Evolutionary conservation across 92 coral and sea anemone species (phyloP).

Genomic region (Chrysogorgia sp.): DNA sequence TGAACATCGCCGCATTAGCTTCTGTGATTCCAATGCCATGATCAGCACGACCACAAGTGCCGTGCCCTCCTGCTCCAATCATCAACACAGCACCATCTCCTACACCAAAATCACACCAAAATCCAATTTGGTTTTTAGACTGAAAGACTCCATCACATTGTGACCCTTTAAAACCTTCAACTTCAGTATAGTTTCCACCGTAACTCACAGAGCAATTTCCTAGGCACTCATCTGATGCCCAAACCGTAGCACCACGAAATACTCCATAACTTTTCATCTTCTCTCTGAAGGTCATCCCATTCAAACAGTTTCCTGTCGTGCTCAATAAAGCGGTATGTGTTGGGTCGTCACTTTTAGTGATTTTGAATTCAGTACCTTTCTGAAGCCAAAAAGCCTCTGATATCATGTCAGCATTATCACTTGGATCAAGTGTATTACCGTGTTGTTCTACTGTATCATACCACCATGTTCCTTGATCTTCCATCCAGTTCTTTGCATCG

Average conservation of each 20-base stretch:
- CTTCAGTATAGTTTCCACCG: conserved; percentile 28
- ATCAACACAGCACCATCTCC: conserved; percentile 59
- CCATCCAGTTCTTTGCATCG: conserved; percentile 29
- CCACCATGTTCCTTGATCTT: conserved; percentile 49
- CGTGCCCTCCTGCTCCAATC: conserved; percentile 41
- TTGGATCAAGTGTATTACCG: conserved; percentile 19
- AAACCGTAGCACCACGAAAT: conserved; percentile 19
- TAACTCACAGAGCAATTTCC: conserved; percentile 42
- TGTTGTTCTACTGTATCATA: conserved; percentile 5
- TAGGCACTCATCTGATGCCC: conserved; percentile 29
- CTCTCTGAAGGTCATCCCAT: conserved; percentile 34
- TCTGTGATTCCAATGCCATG: conserved; percentile 59
- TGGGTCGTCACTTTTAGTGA: conserved; percentile 46
- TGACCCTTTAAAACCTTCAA: conserved; percentile 21
- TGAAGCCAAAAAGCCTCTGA: conserved; percentile 43
- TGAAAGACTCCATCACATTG: conserved; percentile 16
- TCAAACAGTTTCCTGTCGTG: conserved; percentile 45
- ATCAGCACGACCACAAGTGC: conserved; percentile 11
- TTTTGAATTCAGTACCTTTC: conserved; percentile 44
- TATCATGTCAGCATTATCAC: conserved; percentile 23
- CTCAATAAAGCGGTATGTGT: conserved; percentile 42
- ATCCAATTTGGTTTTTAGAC: conserved; percentile 34
- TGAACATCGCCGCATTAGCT: conserved; percentile 12
- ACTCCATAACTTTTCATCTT: conserved; percentile 43
- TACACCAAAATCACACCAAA: conserved; percentile 51